These are phyloP conservation scores for Colletes collaris DNA, from an alignment of 2,888 invertebrate genomes.

Conservation along the genomic window DNA sequence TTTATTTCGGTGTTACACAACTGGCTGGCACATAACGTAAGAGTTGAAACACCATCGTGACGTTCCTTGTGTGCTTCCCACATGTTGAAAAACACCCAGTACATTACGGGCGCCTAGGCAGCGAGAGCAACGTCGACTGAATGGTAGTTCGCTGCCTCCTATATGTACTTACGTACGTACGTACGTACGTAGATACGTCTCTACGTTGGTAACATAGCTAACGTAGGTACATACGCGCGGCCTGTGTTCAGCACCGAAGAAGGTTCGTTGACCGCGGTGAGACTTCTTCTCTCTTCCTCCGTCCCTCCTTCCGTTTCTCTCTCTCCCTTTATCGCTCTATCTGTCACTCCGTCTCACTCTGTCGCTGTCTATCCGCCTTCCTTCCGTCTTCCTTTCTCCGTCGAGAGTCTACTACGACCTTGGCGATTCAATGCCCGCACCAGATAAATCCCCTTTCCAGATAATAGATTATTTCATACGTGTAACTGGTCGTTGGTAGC, in stretches of 20 bases:
- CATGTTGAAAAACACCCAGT: constrained; percentile 33
- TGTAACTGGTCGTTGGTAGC: constrained; percentile 79
- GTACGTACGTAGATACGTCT: constrained; percentile 38
- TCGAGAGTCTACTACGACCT: constrained; percentile 77
- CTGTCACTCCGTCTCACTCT: constrained; percentile 48
- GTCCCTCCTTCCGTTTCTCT: neutral
- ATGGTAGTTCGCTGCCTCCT: constrained; percentile 61
- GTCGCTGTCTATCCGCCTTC: constrained; percentile 30
- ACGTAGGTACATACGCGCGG: constrained; percentile 50
- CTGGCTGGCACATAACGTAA: neutral
- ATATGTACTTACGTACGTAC: constrained; percentile 43
- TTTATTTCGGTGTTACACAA: neutral
- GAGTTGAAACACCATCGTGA: neutral
- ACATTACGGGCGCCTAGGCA: constrained; percentile 55
- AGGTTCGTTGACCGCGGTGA: constrained; percentile 81
- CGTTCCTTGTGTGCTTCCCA: constrained; percentile 15
- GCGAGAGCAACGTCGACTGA: constrained; percentile 52
- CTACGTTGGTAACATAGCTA: constrained; percentile 57
- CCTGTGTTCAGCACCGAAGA: constrained; percentile 43
- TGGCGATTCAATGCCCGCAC: constrained; percentile 82
- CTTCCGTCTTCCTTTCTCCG: constrained; percentile 58
- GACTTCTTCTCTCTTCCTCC: constrained; percentile 63
- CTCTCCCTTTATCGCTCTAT: constrained; percentile 43
- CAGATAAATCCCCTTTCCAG: constrained; percentile 80
- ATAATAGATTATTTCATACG: constrained; percentile 82